Base-by-base conservation (phyloP, 2,113 vertebrate species). In the Nesogale talazaci region DNA sequence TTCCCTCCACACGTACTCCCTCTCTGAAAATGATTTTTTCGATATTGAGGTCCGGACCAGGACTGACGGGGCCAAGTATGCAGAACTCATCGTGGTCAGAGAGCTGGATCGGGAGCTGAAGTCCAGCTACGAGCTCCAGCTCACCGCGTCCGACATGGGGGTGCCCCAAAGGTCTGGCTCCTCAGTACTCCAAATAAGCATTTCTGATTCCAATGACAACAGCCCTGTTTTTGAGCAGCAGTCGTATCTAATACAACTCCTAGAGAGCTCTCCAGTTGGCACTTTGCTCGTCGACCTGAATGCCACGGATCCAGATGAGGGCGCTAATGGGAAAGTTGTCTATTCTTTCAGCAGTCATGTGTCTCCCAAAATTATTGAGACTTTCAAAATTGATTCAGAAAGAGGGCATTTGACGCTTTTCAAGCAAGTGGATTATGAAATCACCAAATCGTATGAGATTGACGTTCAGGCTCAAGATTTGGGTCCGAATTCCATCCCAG, bases 171-270 rank as follows among this genome's bases (percentile, higher is more conserved):
- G 98, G 38, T 99, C 98, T 31, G 99, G 99, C n/a, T 99, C 99
- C 0, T 99, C 99, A 57, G 89, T 99, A 1, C 97, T 99, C 22
- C 99, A 99, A 97, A 99, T 99, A 69, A 99, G 98, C 96, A 98
- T 99, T 90, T 99, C 99, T 0, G 99, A 99, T 92, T 99, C 99
- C 74, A 99, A 99, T 25, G 99, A 99, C 97, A 99, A 99, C 97
- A 99, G 99, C 92, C 99, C 99, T 0, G 97, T 95, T 10, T 99
- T 99, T 84, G 99, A 99, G 22, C 98, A 98, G 52, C 98, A 98
- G 90, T 98, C 99, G 0, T 99, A 99, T 65, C 65, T 98, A 15
- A 98, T 99, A 38, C 98, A 98, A 36, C 97, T 99, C 63, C 83
- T 97, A 29, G 99, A 99, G 95, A 99, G 98, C 95, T 98, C 99